Evolutionary conservation across 2,113 vertebrate species (phyloP).

Genomic region (Vulpes lagopus): DNA sequence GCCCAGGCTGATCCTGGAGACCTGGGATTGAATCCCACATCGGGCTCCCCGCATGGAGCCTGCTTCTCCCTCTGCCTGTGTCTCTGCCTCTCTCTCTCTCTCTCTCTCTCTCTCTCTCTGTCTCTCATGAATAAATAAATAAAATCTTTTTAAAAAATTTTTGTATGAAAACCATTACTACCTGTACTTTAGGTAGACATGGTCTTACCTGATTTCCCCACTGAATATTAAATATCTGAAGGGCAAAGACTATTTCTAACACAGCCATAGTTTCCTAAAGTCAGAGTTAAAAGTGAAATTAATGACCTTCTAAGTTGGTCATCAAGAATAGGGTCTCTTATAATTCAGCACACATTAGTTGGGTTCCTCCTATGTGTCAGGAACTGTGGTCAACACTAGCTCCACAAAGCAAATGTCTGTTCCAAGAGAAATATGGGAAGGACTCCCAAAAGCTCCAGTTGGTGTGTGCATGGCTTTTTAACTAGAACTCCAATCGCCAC

Average conservation of each 20-base stretch:
- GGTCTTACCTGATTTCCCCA: background rate
- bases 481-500: background rate
- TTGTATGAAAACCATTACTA: background rate
- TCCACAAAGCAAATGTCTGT: background rate
- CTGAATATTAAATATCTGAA: background rate
- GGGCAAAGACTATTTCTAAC: background rate
- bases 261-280: background rate
- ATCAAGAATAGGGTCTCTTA: background rate
- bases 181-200: background rate
- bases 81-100: too few relatives aligned
- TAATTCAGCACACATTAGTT: background rate
- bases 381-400: background rate
- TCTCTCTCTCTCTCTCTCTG: too few relatives aligned
- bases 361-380: background rate
- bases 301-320: background rate
- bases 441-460: background rate
- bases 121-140: too few relatives aligned
- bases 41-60: too few relatives aligned
- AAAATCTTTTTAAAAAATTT: background rate
- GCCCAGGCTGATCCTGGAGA: too few relatives aligned
- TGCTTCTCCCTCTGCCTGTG: too few relatives aligned
- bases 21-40: too few relatives aligned
- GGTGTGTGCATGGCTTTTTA: background rate
- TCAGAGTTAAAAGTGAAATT: background rate
- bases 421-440: background rate